Evolutionary conservation across 2,888 invertebrate genomes (phyloP).

Genomic region (Gonocerus acuteangulatus): DNA sequence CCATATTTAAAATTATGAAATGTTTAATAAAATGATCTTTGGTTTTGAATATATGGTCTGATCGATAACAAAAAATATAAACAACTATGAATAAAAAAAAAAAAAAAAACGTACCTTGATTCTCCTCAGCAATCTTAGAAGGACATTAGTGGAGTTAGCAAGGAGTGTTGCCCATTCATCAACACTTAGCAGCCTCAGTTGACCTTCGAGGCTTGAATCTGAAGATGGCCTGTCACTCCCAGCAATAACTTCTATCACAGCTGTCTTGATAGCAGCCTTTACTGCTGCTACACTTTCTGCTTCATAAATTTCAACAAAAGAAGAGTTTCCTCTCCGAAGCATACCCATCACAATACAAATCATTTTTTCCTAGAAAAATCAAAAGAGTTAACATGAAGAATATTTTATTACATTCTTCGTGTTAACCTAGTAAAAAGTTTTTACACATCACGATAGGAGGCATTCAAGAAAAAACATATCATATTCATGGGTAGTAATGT

Average conservation of each 20-base stretch:
- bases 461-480: too few species aligned
- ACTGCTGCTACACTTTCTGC: slow-evolving; percentile 84
- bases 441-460: too few species aligned
- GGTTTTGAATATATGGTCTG: too few species aligned
- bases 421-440: too few species aligned
- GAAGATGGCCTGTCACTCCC: slow-evolving; percentile 44
- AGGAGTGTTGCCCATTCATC: slow-evolving; percentile 63
- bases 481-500: too few species aligned
- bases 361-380: slow-evolving; percentile 65
- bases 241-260: slow-evolving; percentile 66
- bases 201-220: slow-evolving; percentile 49
- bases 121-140: slow-evolving; percentile 62
- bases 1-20: too few species aligned
- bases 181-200: slow-evolving; percentile 49
- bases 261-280: slow-evolving; percentile 71
- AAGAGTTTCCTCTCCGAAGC: slow-evolving; percentile 68
- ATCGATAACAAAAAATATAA: too few species aligned
- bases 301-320: slow-evolving; percentile 78
- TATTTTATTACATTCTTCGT: too few species aligned
- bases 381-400: too few species aligned
- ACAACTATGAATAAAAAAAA: too few species aligned
- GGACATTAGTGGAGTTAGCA: slow-evolving; percentile 55
- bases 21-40: too few species aligned
- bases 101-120: slow-evolving; percentile 53
- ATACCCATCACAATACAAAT: slow-evolving; percentile 84